These are phyloP conservation scores for Holothuria scabra DNA, from an alignment of 53 echinoderm and acorn worm genomes.

Conservation along the genomic window DNA sequence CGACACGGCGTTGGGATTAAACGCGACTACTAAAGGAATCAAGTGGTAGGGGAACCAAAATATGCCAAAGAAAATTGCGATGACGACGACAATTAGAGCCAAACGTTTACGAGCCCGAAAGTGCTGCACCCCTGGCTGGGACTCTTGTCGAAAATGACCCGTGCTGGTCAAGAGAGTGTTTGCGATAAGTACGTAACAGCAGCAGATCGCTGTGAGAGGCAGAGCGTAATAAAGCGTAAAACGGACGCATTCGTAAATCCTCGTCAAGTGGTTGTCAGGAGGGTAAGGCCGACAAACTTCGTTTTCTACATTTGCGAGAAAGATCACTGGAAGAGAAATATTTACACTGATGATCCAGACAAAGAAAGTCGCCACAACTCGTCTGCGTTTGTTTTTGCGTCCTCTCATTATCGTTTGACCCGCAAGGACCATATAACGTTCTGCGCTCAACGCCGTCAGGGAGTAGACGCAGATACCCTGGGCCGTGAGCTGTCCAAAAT, in stretches of 20 bases:
- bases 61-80: constrained; percentile 69
- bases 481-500: constrained; percentile 56
- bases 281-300: background rate
- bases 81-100: constrained; percentile 58
- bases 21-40: constrained; percentile 22
- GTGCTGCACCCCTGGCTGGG: constrained; percentile 41
- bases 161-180: constrained; percentile 53
- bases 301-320: constrained; percentile 42
- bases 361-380: constrained; percentile 44
- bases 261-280: background rate
- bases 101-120: constrained; percentile 59
- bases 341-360: constrained; percentile 63
- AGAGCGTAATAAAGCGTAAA: constrained; percentile 51
- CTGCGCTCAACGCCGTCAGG: constrained; percentile 74
- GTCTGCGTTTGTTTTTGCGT: constrained; percentile 58
- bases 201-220: constrained; percentile 48
- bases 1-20: background rate
- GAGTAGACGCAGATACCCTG: constrained; percentile 84
- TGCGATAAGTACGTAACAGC: constrained; percentile 56
- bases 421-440: constrained; percentile 78
- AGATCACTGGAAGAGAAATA: constrained; percentile 57
- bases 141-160: constrained; percentile 38
- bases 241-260: constrained; percentile 48
- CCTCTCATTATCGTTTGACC: constrained; percentile 70
- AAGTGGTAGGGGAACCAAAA: constrained; percentile 68